Evolutionary conservation across 1,140 invertebrate genomes (phyloP).

Genomic region (Pristionchus pacificus): DNA sequence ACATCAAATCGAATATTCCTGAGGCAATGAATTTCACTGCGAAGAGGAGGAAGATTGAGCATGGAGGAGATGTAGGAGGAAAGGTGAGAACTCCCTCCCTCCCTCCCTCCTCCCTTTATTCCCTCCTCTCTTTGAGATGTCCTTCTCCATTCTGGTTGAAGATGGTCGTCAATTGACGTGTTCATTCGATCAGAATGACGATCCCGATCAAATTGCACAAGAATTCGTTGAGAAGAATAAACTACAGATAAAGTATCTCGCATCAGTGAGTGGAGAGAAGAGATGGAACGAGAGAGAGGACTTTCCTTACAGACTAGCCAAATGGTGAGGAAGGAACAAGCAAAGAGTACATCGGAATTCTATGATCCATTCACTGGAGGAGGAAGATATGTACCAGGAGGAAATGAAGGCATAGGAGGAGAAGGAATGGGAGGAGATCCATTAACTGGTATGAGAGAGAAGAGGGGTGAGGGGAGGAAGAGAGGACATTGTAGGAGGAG

Average conservation of each 20-base stretch:
- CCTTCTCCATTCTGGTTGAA: conserved; percentile 87
- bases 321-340: conserved; percentile 25
- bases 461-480: conserved; percentile 14
- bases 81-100: too few species aligned
- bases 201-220: conserved; percentile 68
- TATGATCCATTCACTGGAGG: conserved; percentile 61
- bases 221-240: conserved; percentile 70
- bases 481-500: conserved; percentile 58
- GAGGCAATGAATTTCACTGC: conserved; percentile 25
- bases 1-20: conserved; percentile 38
- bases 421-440: too few species aligned
- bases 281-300: conserved; percentile 44
- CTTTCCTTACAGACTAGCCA: conserved; percentile 61
- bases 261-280: conserved; percentile 25
- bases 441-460: too few species aligned
- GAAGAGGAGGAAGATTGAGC: conserved; percentile 25
- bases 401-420: conserved; percentile 10
- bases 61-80: conserved; percentile 15
- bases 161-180: conserved; percentile 82
- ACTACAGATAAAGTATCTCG: conserved; percentile 59
- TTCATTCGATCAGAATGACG: conserved; percentile 76
- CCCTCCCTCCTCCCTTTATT: too few species aligned
- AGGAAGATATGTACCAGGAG: conserved; percentile 61
- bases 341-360: conserved; percentile 22
- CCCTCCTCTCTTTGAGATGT: conserved; percentile 73